Percentiles rank a stretch among this genome's conserved stretches.
These are phyloP conservation scores for Natator depressus DNA, from an alignment of 2,113 vertebrate genomes.

Conservation along the genomic window DNA sequence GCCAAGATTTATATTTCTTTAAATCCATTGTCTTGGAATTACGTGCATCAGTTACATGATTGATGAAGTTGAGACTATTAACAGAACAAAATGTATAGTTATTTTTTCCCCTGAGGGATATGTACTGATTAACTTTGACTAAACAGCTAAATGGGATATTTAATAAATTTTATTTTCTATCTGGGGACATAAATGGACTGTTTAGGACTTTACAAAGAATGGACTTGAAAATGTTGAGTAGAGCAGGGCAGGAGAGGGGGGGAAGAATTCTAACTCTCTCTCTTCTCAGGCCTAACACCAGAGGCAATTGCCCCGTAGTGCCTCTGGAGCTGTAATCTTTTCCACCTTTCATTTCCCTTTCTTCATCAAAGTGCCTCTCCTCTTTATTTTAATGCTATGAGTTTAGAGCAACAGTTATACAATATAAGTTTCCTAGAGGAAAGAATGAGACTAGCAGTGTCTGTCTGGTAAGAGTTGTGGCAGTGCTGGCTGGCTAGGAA, in stretches of 20 bases:
- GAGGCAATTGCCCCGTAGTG: background rate
- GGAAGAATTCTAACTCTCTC: background rate
- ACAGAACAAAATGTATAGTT: background rate
- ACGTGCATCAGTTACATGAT: background rate
- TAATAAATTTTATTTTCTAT: too few relatives aligned
- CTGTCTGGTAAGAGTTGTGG: background rate
- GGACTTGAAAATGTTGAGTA: background rate
- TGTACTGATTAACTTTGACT: background rate
- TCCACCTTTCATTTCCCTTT: background rate
- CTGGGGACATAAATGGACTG: background rate
- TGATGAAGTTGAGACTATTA: background rate
- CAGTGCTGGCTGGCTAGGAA: accelerated
- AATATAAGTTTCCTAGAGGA: background rate
- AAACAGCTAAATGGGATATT: too few relatives aligned
- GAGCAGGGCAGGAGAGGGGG: background rate
- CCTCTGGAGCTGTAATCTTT: background rate
- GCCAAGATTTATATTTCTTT: background rate
- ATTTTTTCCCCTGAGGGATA: background rate
- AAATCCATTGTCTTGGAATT: background rate
- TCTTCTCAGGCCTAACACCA: background rate
- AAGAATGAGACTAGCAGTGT: background rate
- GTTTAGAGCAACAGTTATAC: background rate
- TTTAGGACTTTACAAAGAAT: background rate
- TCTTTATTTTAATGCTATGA: background rate
- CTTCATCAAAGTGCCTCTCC: background rate